Evolutionary conservation across 1,140 invertebrate species (phyloP).

Genomic region (Heliconius himera): DNA sequence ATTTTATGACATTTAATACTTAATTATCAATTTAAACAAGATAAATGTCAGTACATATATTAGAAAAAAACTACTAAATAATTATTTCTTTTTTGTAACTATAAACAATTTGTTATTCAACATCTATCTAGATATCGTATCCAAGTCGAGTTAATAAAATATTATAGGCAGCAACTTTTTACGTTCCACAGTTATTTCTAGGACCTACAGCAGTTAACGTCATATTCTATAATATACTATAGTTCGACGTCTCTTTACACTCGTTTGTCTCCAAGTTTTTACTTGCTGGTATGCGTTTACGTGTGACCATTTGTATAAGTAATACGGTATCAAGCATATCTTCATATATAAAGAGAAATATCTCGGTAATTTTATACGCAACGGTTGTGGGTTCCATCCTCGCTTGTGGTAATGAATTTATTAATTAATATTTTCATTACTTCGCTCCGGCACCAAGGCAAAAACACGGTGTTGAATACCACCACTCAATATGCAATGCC

Average conservation of each 20-base stretch:
- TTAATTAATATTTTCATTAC: too few relatives aligned
- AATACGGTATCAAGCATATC: background rate
- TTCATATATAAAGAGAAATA: too few relatives aligned
- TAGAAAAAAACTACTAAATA: background rate
- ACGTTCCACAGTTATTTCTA: background rate
- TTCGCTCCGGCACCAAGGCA: too few relatives aligned
- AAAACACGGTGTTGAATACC: too few relatives aligned
- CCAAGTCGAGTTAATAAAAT: slow-evolving; percentile 1
- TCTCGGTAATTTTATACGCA: too few relatives aligned
- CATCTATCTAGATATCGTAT: background rate
- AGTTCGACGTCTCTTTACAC: background rate
- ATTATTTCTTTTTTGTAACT: background rate
- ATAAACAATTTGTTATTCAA: background rate
- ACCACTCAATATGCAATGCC: too few relatives aligned
- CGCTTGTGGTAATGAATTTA: too few relatives aligned
- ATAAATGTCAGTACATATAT: too few relatives aligned
- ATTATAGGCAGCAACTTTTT: background rate
- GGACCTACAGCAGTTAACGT: slow-evolving; percentile 8
- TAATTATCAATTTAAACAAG: too few relatives aligned
- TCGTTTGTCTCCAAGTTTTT: background rate
- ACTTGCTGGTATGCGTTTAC: background rate
- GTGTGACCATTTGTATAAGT: background rate
- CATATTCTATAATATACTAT: background rate
- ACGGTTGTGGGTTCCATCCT: too few relatives aligned
- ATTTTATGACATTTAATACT: too few relatives aligned